These are phyloP conservation scores for Boulengeromyrus knoepffleri DNA, from an alignment of 2,113 vertebrate species.

Conservation along the genomic window DNA sequence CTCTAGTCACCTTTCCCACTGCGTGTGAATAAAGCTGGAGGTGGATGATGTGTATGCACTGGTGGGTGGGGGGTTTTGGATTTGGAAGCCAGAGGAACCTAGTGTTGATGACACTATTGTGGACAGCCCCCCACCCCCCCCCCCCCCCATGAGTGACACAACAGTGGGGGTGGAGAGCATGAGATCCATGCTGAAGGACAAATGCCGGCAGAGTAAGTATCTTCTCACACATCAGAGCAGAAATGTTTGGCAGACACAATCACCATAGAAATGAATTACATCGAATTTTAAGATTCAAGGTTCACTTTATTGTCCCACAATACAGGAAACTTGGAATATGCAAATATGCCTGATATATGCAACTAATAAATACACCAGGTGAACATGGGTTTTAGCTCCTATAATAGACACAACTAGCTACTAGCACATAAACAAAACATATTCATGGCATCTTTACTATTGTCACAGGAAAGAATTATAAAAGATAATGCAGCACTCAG, in stretches of 20 bases:
- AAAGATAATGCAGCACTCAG: not conserved
- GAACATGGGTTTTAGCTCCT: not conserved
- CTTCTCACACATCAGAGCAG: not conserved
- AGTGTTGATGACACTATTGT: not conserved
- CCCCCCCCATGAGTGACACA: slow-evolving; percentile 50
- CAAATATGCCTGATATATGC: not conserved
- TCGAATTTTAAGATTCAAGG: not conserved
- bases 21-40: not conserved
- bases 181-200: slow-evolving; percentile 75
- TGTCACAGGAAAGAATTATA: not conserved
- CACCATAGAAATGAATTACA: slow-evolving; percentile 1
- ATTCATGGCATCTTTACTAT: not conserved
- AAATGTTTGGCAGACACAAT: not conserved
- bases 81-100: not conserved
- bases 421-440: not conserved
- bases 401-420: not conserved
- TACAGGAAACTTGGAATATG: not conserved
- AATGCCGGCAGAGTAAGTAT: slow-evolving; percentile 73
- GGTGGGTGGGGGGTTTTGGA: not conserved
- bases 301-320: not conserved
- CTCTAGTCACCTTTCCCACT: not conserved
- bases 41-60: not conserved
- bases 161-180: slow-evolving; percentile 65
- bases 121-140: not conserved
- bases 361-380: not conserved